phyloP scores from a whole-genome alignment of 2,797 vertebrate genomes.

The Mastacembelus armatus region DNA sequence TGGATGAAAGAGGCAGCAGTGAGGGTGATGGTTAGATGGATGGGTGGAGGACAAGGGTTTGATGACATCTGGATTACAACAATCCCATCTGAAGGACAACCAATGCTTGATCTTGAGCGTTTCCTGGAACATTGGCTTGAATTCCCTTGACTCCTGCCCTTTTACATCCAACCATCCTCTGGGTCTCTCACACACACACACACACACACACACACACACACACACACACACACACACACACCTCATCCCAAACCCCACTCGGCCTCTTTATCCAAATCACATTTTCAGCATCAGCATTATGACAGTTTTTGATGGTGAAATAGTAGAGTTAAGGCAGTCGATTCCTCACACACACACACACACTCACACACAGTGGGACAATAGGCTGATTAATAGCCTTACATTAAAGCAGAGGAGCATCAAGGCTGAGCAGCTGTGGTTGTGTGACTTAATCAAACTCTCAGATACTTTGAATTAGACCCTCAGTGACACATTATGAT shows the following conservation, averaged over 20 bases:
- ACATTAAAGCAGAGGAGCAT: conserved; percentile 57
- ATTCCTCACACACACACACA: conserved; percentile 28
- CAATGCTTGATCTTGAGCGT: conserved; percentile 78
- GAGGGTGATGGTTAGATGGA: conserved; percentile 31
- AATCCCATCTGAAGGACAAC: conserved; percentile 70
- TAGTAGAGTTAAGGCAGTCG: conserved; percentile 43
- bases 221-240: conserved; percentile 29
- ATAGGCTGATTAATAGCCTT: conserved; percentile 61
- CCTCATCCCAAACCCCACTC: conserved; percentile 3
- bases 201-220: conserved; percentile 21
- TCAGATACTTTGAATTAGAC: conserved; percentile 54
- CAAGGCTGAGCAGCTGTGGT: conserved; percentile 47
- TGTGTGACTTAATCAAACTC: conserved; percentile 65
- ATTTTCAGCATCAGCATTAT: conserved; percentile 32
- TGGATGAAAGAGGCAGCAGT: conserved; percentile 59
- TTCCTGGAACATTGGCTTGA: conserved; percentile 67
- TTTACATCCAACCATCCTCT: conserved; percentile 31
- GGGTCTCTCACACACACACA: background rate
- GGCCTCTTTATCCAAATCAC: conserved; percentile 43
- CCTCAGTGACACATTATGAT: conserved; percentile 48
- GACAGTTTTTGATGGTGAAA: conserved; percentile 52
- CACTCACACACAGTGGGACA: conserved; percentile 14
- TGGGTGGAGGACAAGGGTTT: conserved; percentile 55
- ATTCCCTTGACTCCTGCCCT: conserved; percentile 61
- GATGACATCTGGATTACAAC: conserved; percentile 78